Evolutionary conservation across 2,113 vertebrate species (phyloP).

Genomic region (Turnix velox): DNA sequence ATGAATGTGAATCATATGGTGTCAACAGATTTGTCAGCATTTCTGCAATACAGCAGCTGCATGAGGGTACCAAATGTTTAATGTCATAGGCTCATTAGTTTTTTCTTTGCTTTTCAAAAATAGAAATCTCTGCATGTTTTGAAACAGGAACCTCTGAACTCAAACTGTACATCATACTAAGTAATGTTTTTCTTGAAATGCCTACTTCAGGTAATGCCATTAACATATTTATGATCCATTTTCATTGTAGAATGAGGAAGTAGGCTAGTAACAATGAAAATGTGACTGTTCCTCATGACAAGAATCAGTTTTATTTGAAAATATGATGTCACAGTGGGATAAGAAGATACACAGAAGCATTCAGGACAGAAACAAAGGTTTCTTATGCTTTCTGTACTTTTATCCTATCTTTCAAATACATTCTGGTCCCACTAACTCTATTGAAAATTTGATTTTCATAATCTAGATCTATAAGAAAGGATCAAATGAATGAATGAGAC

Average conservation of each 20-base stretch:
- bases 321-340: neutral
- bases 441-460: neutral
- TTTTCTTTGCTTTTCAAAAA: slow-evolving; percentile 27
- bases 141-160: neutral
- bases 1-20: slow-evolving; percentile 7
- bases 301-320: neutral
- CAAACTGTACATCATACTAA: neutral
- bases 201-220: neutral
- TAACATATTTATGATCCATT: neutral
- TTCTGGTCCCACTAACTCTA: neutral
- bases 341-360: neutral
- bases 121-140: neutral
- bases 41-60: slow-evolving; percentile 54
- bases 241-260: neutral
- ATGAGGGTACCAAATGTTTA: slow-evolving; percentile 33
- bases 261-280: neutral
- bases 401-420: neutral
- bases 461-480: neutral
- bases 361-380: neutral
- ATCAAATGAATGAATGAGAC: neutral
- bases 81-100: neutral
- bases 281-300: neutral
- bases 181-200: neutral
- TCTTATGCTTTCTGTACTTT: neutral
- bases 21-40: slow-evolving; percentile 66